phyloP scores from a whole-genome alignment of 2,888 invertebrate species.

The Drosophila neonasuta region DNA sequence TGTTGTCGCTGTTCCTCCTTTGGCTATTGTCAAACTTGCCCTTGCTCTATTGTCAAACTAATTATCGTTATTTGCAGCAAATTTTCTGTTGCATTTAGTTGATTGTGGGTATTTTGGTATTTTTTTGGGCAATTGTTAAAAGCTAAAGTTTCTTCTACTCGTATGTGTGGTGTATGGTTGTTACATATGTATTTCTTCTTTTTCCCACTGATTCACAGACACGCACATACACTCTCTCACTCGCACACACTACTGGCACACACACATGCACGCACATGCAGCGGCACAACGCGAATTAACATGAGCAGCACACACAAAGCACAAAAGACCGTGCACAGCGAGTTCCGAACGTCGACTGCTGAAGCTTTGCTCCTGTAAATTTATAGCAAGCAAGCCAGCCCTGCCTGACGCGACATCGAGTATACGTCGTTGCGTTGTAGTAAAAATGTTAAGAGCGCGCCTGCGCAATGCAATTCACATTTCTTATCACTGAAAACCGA shows the following conservation, averaged over 20 bases:
- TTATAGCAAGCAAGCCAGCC: conserved; percentile 34
- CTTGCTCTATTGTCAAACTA: conserved; percentile 41
- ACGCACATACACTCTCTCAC: conserved; percentile 33
- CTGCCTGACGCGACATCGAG: conserved; percentile 4
- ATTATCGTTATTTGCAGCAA: conserved; percentile 49
- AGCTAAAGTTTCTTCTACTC: conserved; percentile 43
- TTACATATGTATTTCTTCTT: conserved; percentile 33
- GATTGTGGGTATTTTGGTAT: conserved; percentile 11
- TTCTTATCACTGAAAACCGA: conserved; percentile 65
- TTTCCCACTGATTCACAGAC: conserved; percentile 46
- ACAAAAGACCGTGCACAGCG: conserved; percentile 62
- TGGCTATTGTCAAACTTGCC: background rate
- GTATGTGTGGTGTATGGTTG: background rate
- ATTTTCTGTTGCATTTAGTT: conserved; percentile 28
- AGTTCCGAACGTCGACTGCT: conserved; percentile 72
- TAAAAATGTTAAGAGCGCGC: conserved; percentile 49
- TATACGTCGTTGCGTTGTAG: background rate
- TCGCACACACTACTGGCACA: conserved; percentile 38
- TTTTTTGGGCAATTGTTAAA: conserved; percentile 49
- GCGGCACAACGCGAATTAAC: conserved; percentile 55
- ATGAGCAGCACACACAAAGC: conserved; percentile 38
- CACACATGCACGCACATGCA: conserved; percentile 63
- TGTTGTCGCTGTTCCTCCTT: conserved; percentile 15
- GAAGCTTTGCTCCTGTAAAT: conserved; percentile 31
- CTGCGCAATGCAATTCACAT: conserved; percentile 40